A percentile compares a stretch with the other conserved stretches of the same genome.
These are phyloP conservation scores for Apantesis nais DNA, from an alignment of 2,888 invertebrate genomes.

Conservation along the genomic window DNA sequence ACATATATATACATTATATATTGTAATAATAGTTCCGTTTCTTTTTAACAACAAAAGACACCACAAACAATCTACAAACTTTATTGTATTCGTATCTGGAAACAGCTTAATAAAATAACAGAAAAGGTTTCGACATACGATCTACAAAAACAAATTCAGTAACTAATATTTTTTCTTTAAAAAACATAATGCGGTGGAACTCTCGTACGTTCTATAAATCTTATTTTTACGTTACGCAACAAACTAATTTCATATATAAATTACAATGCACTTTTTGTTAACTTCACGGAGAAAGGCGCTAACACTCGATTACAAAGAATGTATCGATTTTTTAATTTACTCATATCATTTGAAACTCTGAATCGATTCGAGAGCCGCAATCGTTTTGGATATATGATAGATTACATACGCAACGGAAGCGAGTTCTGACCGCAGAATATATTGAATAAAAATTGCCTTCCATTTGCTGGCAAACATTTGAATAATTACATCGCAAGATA, in stretches of 20 bases:
- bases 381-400: slow-evolving; percentile 65
- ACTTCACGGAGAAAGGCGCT: slow-evolving; percentile 58
- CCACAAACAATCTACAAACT: slow-evolving; percentile 11
- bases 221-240: slow-evolving; percentile 50
- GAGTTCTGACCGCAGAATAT: slow-evolving; percentile 54
- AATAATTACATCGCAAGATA: slow-evolving; percentile 21
- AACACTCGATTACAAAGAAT: slow-evolving; percentile 55
- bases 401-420: slow-evolving; percentile 74
- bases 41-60: slow-evolving; percentile 2
- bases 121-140: slow-evolving; percentile 19
- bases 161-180: slow-evolving; percentile 34
- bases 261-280: slow-evolving; percentile 51
- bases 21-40: slow-evolving; percentile 4
- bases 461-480: slow-evolving; percentile 33
- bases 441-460: slow-evolving; percentile 46
- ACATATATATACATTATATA: not conserved
- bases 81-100: slow-evolving; percentile 11
- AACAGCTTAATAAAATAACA: slow-evolving; percentile 17
- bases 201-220: slow-evolving; percentile 47
- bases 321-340: slow-evolving; percentile 69
- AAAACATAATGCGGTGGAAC: slow-evolving; percentile 27
- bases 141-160: slow-evolving; percentile 24
- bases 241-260: slow-evolving; percentile 59
- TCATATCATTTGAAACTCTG: slow-evolving; percentile 61
- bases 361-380: slow-evolving; percentile 72